Evolutionary conservation across 1,140 invertebrate genomes (phyloP), one percentile per base, ranked within the genome.

Genomic region (Drosophila sucinea): DNA sequence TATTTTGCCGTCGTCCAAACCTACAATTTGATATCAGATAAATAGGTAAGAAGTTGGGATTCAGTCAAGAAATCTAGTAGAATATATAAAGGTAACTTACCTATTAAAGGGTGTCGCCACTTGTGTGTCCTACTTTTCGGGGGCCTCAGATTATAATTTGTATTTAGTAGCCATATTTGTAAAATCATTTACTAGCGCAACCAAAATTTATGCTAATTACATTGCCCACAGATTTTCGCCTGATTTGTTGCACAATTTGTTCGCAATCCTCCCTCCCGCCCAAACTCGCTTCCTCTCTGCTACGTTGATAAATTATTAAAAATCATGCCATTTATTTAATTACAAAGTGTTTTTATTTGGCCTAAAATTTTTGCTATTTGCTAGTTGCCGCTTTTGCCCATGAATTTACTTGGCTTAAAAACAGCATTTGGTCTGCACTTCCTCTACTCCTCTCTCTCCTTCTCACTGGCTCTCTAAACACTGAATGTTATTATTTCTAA

Each of bases 401-500:
- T 33, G 41, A 41, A 41, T 10, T 74, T 66, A n/a, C 57, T 61
- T 61, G 35, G 51, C 32, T 56, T 35, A n/a, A 32, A 32, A 55
- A 33, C 23, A 10, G 23, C 56, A 35, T 38, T 58, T 58, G 32
- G 4, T 1, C 44, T 6, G 5, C 17, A 1, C 17, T 38, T 66
- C 11, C 44, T 76, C 74, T 82, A 68, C 11, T 7, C 3, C 2
- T 63, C 58, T 69, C 73, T 67, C 61, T 47, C 56, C 63, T 54
- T 10, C 33, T n/a, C n/a, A n/a, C n/a, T n/a, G n/a, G 66, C 66
- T 85, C 81, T 77, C 66, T 77, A 70, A 70, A 64, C 60, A 63
- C 58, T 77, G 73, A 61, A 64, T 82, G 72, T 82, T 86, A 76
- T 87, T 86, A 86, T 82, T 86, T 83, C 77, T 79, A 87, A 82